Percentiles rank a stretch among this genome's conserved stretches.
Evolutionary conservation across 2,113 vertebrate species (phyloP).

Genomic region (Sigmodon hispidus): DNA sequence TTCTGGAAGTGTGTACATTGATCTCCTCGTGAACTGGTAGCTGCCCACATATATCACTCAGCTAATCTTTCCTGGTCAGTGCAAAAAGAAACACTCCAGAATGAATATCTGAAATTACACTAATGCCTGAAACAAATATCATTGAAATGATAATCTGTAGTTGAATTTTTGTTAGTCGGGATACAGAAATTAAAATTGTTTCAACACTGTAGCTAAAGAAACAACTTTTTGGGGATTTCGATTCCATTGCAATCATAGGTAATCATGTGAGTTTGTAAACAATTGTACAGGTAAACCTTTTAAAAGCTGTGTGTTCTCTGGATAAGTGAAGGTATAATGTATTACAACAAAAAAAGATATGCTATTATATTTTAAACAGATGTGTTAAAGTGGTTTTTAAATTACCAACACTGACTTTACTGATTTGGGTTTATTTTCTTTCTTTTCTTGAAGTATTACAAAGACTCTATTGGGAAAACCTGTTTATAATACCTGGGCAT

Average conservation of each 20-base stretch:
- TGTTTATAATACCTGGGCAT: background rate
- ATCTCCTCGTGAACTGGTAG: background rate
- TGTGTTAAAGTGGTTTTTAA: conserved; percentile 22
- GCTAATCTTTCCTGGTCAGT: background rate
- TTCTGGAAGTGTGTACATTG: background rate
- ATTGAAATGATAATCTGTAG: conserved; percentile 3
- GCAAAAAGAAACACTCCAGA: background rate
- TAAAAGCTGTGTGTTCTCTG: conserved; percentile 3
- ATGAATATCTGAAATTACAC: background rate
- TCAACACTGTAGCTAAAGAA: background rate
- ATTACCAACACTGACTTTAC: background rate
- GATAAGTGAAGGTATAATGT: background rate
- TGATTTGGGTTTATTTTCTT: conserved; percentile 19
- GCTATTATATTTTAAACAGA: background rate
- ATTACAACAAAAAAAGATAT: background rate
- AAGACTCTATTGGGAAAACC: background rate
- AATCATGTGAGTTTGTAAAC: conserved; percentile 38
- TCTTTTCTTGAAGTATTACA: background rate
- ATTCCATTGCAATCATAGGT: conserved; percentile 8
- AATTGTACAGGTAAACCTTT: background rate
- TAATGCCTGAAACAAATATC: conserved; percentile 6
- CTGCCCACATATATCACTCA: background rate
- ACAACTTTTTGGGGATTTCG: conserved; percentile 2
- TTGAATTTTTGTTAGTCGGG: conserved; percentile 30
- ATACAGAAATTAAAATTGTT: conserved; percentile 52